Base-by-base conservation (phyloP, 2,888 invertebrate species). In the Steinernema scapterisci region DNA sequence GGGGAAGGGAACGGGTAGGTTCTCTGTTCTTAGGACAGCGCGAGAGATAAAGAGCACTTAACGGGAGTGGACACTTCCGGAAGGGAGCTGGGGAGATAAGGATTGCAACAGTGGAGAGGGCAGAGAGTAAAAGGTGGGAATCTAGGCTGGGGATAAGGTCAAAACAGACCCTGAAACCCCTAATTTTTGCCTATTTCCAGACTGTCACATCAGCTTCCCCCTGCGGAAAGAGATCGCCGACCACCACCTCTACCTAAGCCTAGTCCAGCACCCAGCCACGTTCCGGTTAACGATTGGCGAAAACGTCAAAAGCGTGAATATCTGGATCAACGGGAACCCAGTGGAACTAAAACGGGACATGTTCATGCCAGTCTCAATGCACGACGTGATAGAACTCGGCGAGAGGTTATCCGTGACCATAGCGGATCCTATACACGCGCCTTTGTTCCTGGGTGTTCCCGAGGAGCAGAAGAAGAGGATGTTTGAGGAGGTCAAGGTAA, bases 171-270 rank as follows among this genome's bases (percentile, higher is more conserved):
- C n/a, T n/a, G n/a, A n/a, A n/a, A n/a, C n/a, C n/a, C n/a, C n/a
- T n/a, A n/a, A n/a, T n/a, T n/a, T n/a, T n/a, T n/a, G n/a, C n/a
- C n/a, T n/a, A n/a, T n/a, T n/a, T 63, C 6, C 16, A 63, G 63
- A 63, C 16, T 63, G 63, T 16, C 63, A 63, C 63, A 63, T 63
- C 63, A 63, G 63, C 63, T 63, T 63, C 63, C 63, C 63, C 1
- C 63, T 31, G 1, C 63, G 63, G 7, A 16, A 13, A 23, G 63
- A 63, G n/a, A 63, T 63, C 16, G 63, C 63, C 63, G 63, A 63
- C 19, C 31, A 27, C 9, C 63, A 63, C 63, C 27, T 63, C 63
- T 63, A 63, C 63, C 63, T 63, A 11, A 23, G 31, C 31, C 63
- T 63, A 16, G 31, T 63, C 25, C 63, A 63, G 31, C 63, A 63